Evolutionary conservation across 2,113 vertebrate species (phyloP).

Genomic region (Odontophorus gujanensis): DNA sequence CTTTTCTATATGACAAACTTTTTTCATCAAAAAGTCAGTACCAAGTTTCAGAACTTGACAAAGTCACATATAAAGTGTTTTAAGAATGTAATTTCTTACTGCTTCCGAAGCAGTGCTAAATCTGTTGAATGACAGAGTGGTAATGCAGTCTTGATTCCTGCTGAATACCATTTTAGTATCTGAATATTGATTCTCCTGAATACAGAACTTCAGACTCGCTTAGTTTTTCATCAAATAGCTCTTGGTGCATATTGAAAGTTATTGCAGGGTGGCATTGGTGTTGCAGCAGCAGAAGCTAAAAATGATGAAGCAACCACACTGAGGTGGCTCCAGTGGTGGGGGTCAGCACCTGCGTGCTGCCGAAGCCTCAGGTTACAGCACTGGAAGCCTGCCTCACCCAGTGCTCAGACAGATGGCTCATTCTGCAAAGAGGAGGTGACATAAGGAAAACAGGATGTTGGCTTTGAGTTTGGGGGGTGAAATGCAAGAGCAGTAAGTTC

Average conservation of each 20-base stretch:
- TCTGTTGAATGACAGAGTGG: background rate
- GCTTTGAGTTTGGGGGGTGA: background rate
- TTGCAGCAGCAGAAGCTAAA: background rate
- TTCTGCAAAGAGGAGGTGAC: background rate
- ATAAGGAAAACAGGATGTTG: background rate
- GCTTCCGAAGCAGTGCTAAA: background rate
- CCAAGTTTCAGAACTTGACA: background rate
- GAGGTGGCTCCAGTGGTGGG: accelerated
- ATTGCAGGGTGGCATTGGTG: background rate
- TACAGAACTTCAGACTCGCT: background rate
- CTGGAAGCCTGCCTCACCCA: background rate
- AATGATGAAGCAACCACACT: accelerated
- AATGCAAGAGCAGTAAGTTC: background rate
- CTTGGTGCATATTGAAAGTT: background rate
- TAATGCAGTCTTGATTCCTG: background rate
- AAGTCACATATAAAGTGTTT: background rate
- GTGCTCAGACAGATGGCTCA: accelerated
- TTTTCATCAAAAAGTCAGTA: background rate
- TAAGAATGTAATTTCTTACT: background rate
- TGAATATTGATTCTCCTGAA: background rate
- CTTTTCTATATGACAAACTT: background rate
- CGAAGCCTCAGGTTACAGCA: accelerated
- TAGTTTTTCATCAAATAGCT: background rate
- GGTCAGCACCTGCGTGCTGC: background rate
- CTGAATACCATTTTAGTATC: background rate